A percentile compares a stretch with the other conserved stretches of the same genome.
These are phyloP conservation scores for Choristoneura fumiferana DNA, from an alignment of 1,140 invertebrate genomes.

Conservation along the genomic window DNA sequence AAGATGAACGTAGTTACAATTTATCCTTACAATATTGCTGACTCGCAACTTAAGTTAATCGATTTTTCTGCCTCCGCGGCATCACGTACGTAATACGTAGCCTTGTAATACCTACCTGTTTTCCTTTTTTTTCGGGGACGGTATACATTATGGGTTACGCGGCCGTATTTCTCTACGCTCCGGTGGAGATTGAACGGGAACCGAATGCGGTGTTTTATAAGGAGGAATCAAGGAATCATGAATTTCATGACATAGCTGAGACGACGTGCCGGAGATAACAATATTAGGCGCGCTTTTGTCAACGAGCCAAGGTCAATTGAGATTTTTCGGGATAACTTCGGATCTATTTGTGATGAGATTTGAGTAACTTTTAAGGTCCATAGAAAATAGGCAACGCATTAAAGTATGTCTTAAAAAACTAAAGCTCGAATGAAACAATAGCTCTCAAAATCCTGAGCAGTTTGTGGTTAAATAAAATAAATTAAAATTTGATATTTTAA, in stretches of 20 bases:
- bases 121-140: slow-evolving; percentile 39
- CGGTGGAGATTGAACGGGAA: slow-evolving; percentile 46
- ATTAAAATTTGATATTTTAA: too few relatives aligned
- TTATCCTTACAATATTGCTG: slow-evolving; percentile 30
- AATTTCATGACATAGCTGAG: neutral
- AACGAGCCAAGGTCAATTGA: neutral
- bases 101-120: slow-evolving; percentile 58
- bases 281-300: neutral
- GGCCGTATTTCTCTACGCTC: slow-evolving; percentile 50
- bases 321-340: too few relatives aligned
- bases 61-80: slow-evolving; percentile 56
- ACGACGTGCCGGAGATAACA: slow-evolving; percentile 7
- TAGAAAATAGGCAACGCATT: too few relatives aligned
- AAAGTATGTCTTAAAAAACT: too few relatives aligned
- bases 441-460: too few relatives aligned
- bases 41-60: slow-evolving; percentile 48
- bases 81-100: slow-evolving; percentile 40
- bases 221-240: slow-evolving; percentile 27
- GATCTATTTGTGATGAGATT: too few relatives aligned
- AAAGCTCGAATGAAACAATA: too few relatives aligned
- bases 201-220: slow-evolving; percentile 42
- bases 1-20: neutral
- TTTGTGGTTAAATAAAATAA: too few relatives aligned
- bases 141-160: slow-evolving; percentile 49
- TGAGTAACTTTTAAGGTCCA: too few relatives aligned